phyloP scores from a whole-genome alignment of 2,113 vertebrate species.

The Felis chaus region DNA sequence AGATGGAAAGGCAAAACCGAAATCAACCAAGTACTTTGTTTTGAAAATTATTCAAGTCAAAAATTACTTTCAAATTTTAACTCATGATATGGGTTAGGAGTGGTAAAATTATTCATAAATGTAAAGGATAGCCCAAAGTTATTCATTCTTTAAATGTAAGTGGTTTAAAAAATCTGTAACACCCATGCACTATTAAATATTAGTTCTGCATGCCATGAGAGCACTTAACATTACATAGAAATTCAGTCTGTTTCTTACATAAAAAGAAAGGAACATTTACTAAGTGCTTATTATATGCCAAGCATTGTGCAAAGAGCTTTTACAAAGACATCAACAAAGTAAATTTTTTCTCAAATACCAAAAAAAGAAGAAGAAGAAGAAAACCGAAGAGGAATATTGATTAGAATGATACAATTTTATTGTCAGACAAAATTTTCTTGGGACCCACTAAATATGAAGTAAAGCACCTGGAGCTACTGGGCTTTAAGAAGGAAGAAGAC shows the following conservation, averaged over 20 bases:
- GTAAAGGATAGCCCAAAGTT: slow-evolving; percentile 38
- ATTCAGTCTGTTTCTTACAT: slow-evolving; percentile 42
- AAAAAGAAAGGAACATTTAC: slow-evolving; percentile 37
- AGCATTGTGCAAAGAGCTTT: slow-evolving; percentile 46
- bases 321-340: slow-evolving; percentile 44
- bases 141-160: slow-evolving; percentile 34
- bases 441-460: neutral
- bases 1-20: neutral
- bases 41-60: slow-evolving; percentile 42
- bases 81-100: slow-evolving; percentile 13
- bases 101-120: slow-evolving; percentile 33
- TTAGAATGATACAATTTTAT: slow-evolving; percentile 35
- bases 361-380: neutral
- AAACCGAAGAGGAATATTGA: neutral
- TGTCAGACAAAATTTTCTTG: slow-evolving; percentile 19
- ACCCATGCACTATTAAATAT: slow-evolving; percentile 54
- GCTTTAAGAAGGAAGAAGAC: neutral
- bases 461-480: neutral
- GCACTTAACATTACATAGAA: neutral
- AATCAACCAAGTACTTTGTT: slow-evolving; percentile 36
- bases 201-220: slow-evolving; percentile 61
- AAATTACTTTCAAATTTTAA: slow-evolving; percentile 38
- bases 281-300: slow-evolving; percentile 6
- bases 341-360: neutral
- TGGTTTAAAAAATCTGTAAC: slow-evolving; percentile 44